Conservation (phyloP, 1,140 invertebrate genomes). For the Theocolax elegans region DNA sequence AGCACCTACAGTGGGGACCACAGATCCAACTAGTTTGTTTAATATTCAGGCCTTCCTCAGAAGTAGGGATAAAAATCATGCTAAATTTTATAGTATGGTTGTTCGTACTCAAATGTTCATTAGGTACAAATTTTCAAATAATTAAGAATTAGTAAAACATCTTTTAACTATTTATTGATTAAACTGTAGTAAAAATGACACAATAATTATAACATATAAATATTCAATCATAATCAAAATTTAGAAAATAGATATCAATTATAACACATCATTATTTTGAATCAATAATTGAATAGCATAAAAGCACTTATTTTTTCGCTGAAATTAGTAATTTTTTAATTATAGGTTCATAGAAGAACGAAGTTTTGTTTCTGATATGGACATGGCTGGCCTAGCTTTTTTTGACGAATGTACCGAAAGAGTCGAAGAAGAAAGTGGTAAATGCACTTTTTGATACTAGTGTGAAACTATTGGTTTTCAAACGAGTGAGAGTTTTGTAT, state of each 20-base stretch:
- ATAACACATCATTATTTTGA: background rate
- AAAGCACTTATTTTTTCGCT: background rate
- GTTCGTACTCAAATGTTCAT: slow-evolving; percentile 98
- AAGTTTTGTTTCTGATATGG: slow-evolving; percentile 97
- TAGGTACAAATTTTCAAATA: too few relatives aligned
- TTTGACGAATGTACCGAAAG: slow-evolving; percentile 97
- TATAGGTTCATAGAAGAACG: slow-evolving; percentile 98
- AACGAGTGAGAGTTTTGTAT: too few relatives aligned
- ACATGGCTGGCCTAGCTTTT: slow-evolving; percentile 87
- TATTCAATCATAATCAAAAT: too few relatives aligned
- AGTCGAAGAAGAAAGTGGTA: slow-evolving; percentile 73
- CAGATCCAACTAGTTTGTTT: slow-evolving; percentile 94
- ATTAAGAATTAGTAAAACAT: too few relatives aligned
- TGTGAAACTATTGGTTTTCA: too few relatives aligned
- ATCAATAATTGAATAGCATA: background rate
- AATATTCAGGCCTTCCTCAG: slow-evolving; percentile 87
- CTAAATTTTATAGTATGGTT: slow-evolving; percentile 90
- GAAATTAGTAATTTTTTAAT: slow-evolving; percentile 10
- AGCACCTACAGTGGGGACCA: slow-evolving; percentile 92
- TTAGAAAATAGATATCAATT: too few relatives aligned
- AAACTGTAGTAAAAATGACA: too few relatives aligned
- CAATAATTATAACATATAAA: too few relatives aligned
- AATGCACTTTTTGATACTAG: too few relatives aligned
- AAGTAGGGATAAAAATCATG: slow-evolving; percentile 82
- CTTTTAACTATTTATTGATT: too few relatives aligned